Conservation (phyloP, 1,140 invertebrate species). For the Colletes gigas region DNA sequence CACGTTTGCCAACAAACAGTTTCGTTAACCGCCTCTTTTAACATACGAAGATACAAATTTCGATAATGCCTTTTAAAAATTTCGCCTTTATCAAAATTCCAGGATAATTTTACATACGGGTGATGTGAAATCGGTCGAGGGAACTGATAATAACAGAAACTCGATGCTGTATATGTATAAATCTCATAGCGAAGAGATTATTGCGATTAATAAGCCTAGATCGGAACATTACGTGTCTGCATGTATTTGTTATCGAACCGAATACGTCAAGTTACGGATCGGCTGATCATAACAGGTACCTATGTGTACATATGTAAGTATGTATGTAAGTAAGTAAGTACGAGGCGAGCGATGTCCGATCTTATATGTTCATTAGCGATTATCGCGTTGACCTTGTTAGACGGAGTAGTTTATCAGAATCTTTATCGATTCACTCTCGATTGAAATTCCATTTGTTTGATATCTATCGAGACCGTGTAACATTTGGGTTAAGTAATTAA, state of each 20-base stretch:
- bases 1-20: too few relatives aligned
- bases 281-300: neutral
- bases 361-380: neutral
- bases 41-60: neutral
- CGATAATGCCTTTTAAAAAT: neutral
- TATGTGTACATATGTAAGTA: too few relatives aligned
- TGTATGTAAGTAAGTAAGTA: too few relatives aligned
- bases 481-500: conserved; percentile 43
- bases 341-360: conserved; percentile 30
- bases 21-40: neutral
- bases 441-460: conserved; percentile 26
- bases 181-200: too few relatives aligned
- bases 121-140: neutral
- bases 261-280: neutral
- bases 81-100: too few relatives aligned
- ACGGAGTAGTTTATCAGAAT: conserved; percentile 41
- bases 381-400: conserved; percentile 29
- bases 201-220: neutral
- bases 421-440: conserved; percentile 33
- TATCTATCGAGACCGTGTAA: conserved; percentile 7
- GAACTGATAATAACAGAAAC: neutral
- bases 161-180: too few relatives aligned
- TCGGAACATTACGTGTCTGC: too few relatives aligned
- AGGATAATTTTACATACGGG: neutral
- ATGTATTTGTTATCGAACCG: neutral